Evolutionary conservation across 2,888 invertebrate genomes (phyloP), one percentile per base, ranked within the genome.

Genomic region (Synanthedon tipuliformis): DNA sequence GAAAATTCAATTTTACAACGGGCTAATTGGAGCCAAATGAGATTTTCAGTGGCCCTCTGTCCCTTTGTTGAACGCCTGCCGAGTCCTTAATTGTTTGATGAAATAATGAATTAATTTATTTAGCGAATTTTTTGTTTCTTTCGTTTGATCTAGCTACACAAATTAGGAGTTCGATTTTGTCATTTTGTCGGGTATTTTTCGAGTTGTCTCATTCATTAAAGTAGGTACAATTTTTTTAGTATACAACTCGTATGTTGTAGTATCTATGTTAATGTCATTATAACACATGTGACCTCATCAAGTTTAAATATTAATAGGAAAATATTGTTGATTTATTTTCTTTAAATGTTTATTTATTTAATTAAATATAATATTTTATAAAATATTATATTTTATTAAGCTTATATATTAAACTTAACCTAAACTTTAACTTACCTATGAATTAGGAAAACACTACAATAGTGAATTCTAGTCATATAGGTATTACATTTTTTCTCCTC

Each of bases 11-110:
- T 86, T 86, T 79, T 71, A 62, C 60, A 73, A 73, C 77, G 65
- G 63, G 71, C 78, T 86, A 85, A 84, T 86, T 85, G 82, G 70
- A 69, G 66, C 69, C 78, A 78, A 83, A 85, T 84, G 67, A 81
- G 83, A 82, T 83, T 86, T 81, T 73, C 81, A 78, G 73, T 73
- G 68, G 70, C 69, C 63, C 71, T 63, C 67, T 60, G 62, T 56
- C 69, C 68, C 82, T 83, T 85, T 82, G 81, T 81, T 77, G 63
- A 68, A 68, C 64, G 71, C 70, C 57, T 63, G 68, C 78, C 81
- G 72, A 68, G 61, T 50, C 10, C 61, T 59, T 77, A 77, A 82
- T 82, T 85, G 79, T 69, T 75, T 73, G 68, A 74, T 68, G 68
- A 75, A 67, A 68, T 79, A 76, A 80, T 79, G 68, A 76, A 77